Evolutionary conservation across 92 coral and sea anemone species (phyloP), one percentile per base, ranked within the genome.

Genomic region (Pocillopora meandrina): DNA sequence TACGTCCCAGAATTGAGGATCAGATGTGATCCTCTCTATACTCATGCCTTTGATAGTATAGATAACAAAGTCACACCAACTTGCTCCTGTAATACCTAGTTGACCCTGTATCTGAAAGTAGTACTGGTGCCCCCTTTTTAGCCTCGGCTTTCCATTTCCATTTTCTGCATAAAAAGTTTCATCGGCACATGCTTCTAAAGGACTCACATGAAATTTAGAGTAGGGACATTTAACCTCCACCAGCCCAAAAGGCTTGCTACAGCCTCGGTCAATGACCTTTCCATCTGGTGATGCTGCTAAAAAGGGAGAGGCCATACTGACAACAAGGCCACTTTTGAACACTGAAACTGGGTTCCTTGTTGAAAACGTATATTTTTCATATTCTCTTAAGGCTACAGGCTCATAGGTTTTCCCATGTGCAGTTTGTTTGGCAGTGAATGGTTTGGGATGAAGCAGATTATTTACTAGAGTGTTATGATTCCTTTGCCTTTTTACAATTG

Each of bases 41-140:
- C 90, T 84, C 83, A 89, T 76, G 49, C 92, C 92, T 35, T 36
- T 79, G 60, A 66, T 77, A 2, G 92, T 90, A 34, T 93, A 90
- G 36, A 88, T 59, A 2, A 92, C 77, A 84, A 92, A 92, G 74
- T 92, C 95, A 80, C 93, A 90, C 93, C 93, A 90, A 0, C 59
- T 49, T 2, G 86, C 86, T n/a, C 87, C 65, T 13, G 96, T 90
- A 9, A 67, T 85, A 12, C 85, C 92, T 59, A 90, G 23, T 65
- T 87, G 88, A 14, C 92, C 88, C 76, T 90, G 92, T n/a, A 93
- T 86, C 61, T 93, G 96, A 6, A 65, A 42, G 73, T 85, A 93
- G 49, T 88, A 90, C 8, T 47, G 33, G 33, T 90, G 93, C 19
- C 60, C 72, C 13, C 65, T 23, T 71, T 93, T 93, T 5, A 90